Evolutionary conservation across 2,888 invertebrate genomes (phyloP), one percentile per base, ranked within the genome.

Genomic region (Bimastos eiseni): DNA sequence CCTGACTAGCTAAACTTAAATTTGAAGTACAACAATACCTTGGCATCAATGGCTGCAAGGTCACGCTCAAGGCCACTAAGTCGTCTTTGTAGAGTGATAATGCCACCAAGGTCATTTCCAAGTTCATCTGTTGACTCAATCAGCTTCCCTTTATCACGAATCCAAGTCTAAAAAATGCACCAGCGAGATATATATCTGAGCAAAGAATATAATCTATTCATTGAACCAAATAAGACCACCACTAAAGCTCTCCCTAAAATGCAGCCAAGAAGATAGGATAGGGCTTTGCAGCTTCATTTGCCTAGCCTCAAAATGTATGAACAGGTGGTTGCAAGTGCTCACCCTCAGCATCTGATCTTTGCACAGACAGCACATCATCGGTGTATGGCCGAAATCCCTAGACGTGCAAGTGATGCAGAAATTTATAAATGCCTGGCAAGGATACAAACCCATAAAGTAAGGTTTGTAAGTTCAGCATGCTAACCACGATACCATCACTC

Each of bases 61-160:
- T 99, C 99, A 91, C 99, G 97, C 96, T 99, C 99, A 98, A 99
- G 99, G 92, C 99, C 98, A 93, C 98, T 98, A 70, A 99, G 96
- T 90, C 99, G 97, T 91, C 99, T 97, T 95, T 99, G 98, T 70
- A 99, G 96, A 0, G 99, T 99, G 99, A 99, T 99, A 88, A 99
- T 98, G 93, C 96, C 96, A 91, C 98, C 98, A 93, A 99, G 96
- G 95, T 99, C 99, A 92, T 99, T 99, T 95, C 99, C 98, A 93
- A 99, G 96, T 94, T 98, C 98, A 95, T 99, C 99, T 11, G 99
- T 99, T 94, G 98, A 98, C 94, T 99, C 99, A 89, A 99, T 96
- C 93, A 99, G 98, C 93, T 99, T 97, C 94, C 98, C 98, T 96
- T 99, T 99, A 95, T 99, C 99, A 95, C 99, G 98, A 95, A 99